phyloP scores from a whole-genome alignment of 1,140 invertebrate species.

The Lasioglossum albipes region DNA sequence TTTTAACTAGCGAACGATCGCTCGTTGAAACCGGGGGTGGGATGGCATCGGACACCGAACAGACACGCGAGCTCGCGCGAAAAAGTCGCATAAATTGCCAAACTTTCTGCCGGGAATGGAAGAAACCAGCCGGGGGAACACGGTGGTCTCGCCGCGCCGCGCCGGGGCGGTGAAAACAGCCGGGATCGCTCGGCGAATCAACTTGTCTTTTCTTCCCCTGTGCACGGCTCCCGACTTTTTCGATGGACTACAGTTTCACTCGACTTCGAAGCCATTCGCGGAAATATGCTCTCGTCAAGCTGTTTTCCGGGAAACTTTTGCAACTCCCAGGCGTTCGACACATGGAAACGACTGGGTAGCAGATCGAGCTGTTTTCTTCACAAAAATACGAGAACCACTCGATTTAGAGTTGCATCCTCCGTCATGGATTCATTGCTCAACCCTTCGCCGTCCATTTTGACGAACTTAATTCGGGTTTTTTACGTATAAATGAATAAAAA shows the following conservation, averaged over 20 bases:
- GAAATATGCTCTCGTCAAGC: slow-evolving; percentile 41
- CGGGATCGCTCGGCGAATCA: slow-evolving; percentile 36
- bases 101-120: slow-evolving; percentile 64
- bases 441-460: too few relatives aligned
- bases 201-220: slow-evolving; percentile 40
- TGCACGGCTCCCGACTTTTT: slow-evolving; percentile 31
- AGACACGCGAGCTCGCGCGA: slow-evolving; percentile 57
- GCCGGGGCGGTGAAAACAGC: slow-evolving; percentile 24
- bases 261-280: slow-evolving; percentile 31
- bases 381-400: too few relatives aligned
- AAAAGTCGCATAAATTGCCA: slow-evolving; percentile 69
- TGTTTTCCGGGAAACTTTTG: slow-evolving; percentile 28
- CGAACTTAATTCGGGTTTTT: too few relatives aligned
- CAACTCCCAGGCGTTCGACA: background rate
- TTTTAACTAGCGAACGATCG: background rate
- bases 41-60: slow-evolving; percentile 66
- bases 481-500: too few relatives aligned
- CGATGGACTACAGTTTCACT: slow-evolving; percentile 29
- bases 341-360: too few relatives aligned
- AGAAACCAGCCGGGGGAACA: slow-evolving; percentile 46
- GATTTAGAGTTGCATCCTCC: too few relatives aligned
- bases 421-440: too few relatives aligned
- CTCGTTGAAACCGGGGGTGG: background rate
- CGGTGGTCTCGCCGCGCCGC: background rate
- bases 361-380: too few relatives aligned